phyloP scores from a whole-genome alignment of 2,888 invertebrate species.

The Eulithis testata region DNA sequence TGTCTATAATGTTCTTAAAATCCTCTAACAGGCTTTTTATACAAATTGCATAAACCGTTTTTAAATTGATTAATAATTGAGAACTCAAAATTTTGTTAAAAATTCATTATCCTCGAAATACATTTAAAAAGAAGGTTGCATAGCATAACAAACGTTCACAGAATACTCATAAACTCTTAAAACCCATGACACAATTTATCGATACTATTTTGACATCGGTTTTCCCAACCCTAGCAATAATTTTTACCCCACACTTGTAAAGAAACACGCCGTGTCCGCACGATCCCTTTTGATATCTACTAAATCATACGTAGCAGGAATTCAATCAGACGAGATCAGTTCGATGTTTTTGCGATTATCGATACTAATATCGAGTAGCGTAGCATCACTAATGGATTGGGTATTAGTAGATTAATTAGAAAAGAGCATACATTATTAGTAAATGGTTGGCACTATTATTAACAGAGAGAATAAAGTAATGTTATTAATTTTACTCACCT shows the following conservation, averaged over 20 bases:
- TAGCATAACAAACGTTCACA: too few species aligned
- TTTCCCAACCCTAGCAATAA: slow-evolving; percentile 21
- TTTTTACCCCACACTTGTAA: slow-evolving; percentile 22
- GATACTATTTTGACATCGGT: neutral
- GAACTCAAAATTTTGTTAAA: too few species aligned
- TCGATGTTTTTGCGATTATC: slow-evolving; percentile 41
- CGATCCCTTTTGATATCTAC: slow-evolving; percentile 63
- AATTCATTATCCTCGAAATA: too few species aligned
- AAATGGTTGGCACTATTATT: too few species aligned
- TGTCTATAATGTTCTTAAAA: too few species aligned
- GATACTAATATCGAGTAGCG: slow-evolving; percentile 42
- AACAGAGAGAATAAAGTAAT: too few species aligned
- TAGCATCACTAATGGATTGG: slow-evolving; percentile 24
- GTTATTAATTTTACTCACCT: too few species aligned
- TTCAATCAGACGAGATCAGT: slow-evolving; percentile 65
- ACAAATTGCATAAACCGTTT: too few species aligned
- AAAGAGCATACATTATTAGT: neutral
- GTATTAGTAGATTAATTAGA: slow-evolving; percentile 19
- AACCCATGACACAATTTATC: neutral
- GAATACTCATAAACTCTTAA: too few species aligned
- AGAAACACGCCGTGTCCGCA: slow-evolving; percentile 46
- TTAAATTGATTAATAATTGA: too few species aligned
- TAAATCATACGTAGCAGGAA: slow-evolving; percentile 71
- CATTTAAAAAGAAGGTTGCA: too few species aligned
- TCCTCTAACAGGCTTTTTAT: too few species aligned